Evolutionary conservation across 2,888 invertebrate genomes (phyloP).

Genomic region (Agrotis puta): DNA sequence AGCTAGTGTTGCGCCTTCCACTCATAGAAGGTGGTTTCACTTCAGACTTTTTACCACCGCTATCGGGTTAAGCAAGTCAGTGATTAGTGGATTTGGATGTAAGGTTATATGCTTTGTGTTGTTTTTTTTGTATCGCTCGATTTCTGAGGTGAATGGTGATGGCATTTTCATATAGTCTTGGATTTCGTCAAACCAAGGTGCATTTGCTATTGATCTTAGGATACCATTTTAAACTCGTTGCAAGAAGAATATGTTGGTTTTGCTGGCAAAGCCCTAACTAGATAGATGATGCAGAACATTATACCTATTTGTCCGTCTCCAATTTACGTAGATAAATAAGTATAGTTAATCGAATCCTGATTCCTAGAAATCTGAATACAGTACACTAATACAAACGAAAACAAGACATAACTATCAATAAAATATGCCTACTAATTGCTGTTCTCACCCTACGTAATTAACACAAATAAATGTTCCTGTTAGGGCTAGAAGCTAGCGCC

Average conservation of each 20-base stretch:
- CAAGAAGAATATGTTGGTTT: neutral
- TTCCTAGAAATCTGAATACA: neutral
- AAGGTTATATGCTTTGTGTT: no score
- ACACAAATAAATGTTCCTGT: constrained; percentile 46
- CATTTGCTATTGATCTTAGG: neutral
- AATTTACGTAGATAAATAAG: neutral
- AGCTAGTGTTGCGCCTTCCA: no score
- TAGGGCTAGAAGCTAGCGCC: constrained; percentile 44
- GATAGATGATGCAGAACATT: neutral
- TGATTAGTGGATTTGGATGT: no score
- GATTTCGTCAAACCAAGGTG: neutral
- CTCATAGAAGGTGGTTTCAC: no score
- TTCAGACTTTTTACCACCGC: no score
- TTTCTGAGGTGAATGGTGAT: neutral
- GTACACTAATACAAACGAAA: constrained; percentile 11
- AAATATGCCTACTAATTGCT: constrained; percentile 4
- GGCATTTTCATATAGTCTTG: neutral
- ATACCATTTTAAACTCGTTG: neutral
- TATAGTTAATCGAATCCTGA: neutral
- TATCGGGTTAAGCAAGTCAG: no score
- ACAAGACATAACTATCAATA: constrained; percentile 1
- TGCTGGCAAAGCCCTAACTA: neutral
- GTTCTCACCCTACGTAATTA: constrained; percentile 27
- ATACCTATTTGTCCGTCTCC: neutral
- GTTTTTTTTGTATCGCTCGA: neutral